phyloP scores from a whole-genome alignment of 2,797 vertebrate species.

The Toxotes lorentzi region DNA sequence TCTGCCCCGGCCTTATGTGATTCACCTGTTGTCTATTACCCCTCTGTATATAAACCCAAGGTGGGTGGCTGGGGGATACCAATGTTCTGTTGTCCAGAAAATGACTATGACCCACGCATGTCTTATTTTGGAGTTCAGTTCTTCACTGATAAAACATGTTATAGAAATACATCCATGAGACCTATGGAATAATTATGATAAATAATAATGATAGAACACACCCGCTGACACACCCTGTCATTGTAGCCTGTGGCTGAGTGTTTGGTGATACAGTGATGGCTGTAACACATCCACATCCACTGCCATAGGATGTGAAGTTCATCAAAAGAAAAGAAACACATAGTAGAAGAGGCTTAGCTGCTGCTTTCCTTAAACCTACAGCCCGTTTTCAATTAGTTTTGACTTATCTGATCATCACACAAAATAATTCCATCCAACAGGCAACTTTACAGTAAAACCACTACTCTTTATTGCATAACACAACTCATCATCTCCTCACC shows the following conservation, averaged over 20 bases:
- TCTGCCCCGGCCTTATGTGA: no score
- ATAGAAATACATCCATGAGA: neutral
- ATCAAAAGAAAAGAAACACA: neutral
- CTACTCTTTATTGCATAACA: conserved; percentile 32
- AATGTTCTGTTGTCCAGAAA: neutral
- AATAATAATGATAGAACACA: no score
- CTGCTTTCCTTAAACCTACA: conserved; percentile 13
- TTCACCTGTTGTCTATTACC: no score
- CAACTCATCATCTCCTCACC: conserved; percentile 33
- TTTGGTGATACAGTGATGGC: neutral
- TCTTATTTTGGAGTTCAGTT: neutral
- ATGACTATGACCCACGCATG: neutral
- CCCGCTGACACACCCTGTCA: no score
- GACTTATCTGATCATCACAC: conserved; percentile 32
- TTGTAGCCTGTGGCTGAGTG: neutral
- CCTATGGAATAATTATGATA: neutral
- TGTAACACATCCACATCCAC: neutral
- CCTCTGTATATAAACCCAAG: neutral
- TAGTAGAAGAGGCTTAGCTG: neutral
- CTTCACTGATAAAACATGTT: neutral
- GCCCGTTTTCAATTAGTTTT: conserved; percentile 24
- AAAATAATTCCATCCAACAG: conserved; percentile 21
- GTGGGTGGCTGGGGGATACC: neutral
- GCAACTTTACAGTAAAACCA: conserved; percentile 28
- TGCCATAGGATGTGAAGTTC: neutral